phyloP scores from a whole-genome alignment of 1,140 invertebrate genomes.

The Saccostrea cuccullata region DNA sequence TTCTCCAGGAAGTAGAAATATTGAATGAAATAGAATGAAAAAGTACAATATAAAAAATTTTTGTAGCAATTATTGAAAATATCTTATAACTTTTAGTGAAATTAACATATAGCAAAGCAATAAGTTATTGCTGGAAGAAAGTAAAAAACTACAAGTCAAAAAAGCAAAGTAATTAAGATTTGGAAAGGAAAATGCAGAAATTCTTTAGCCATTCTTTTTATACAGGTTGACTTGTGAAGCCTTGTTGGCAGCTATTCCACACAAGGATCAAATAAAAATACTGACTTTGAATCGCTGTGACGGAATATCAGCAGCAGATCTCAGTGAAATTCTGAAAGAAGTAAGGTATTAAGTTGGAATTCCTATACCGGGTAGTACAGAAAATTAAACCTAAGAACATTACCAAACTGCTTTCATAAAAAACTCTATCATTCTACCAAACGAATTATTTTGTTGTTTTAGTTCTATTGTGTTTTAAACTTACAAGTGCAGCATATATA shows the following conservation, averaged over 20 bases:
- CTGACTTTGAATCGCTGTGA: neutral
- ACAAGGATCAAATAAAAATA: neutral
- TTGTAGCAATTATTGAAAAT: no score
- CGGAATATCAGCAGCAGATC: neutral
- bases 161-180: no score
- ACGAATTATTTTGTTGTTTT: neutral
- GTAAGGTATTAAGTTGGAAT: neutral
- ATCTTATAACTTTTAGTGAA: no score
- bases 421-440: neutral
- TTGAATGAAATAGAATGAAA: neutral
- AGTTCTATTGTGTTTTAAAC: neutral
- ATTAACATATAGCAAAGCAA: no score
- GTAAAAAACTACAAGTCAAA: no score
- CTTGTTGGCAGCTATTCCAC: slow-evolving; percentile 16
- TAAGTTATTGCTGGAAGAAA: no score
- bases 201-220: neutral
- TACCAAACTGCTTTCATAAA: neutral
- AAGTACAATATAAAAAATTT: no score
- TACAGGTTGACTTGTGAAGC: neutral
- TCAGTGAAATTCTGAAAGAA: neutral
- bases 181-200: no score
- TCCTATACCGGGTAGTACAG: no score
- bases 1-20: neutral
- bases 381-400: no score
- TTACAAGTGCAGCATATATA: no score